Conservation (phyloP, 2,797 vertebrate genomes). For the Alfaro cultratus region DNA sequence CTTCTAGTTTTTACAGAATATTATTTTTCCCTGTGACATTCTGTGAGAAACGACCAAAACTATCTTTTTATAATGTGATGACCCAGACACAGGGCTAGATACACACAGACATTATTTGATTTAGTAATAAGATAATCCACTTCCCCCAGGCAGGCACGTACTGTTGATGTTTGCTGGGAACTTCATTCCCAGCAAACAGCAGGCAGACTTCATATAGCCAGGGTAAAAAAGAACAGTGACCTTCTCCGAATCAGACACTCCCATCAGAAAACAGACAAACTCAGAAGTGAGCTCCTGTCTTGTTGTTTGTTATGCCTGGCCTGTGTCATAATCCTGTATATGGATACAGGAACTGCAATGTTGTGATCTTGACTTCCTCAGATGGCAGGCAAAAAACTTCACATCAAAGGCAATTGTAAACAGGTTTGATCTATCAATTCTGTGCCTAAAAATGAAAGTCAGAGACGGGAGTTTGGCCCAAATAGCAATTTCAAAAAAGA, state of each 20-base stretch:
- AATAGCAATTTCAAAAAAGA: neutral
- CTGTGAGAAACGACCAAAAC: neutral
- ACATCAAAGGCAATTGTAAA: slow-evolving; percentile 7
- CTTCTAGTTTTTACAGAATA: neutral
- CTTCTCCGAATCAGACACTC: slow-evolving; percentile 15
- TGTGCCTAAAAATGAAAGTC: slow-evolving; percentile 14
- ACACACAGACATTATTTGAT: slow-evolving; percentile 35
- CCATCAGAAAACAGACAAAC: slow-evolving; percentile 13
- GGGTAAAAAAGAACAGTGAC: slow-evolving; percentile 17
- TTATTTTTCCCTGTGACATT: slow-evolving; percentile 1
- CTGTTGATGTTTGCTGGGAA: slow-evolving; percentile 33
- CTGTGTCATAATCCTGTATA: neutral
- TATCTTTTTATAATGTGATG: neutral
- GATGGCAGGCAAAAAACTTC: slow-evolving; percentile 3
- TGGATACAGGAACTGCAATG: neutral
- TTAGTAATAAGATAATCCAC: slow-evolving; percentile 36
- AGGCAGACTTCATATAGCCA: slow-evolving; percentile 9
- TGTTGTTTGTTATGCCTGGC: neutral
- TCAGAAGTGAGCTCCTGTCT: neutral
- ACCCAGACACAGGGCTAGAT: slow-evolving; percentile 19
- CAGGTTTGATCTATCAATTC: slow-evolving; percentile 11
- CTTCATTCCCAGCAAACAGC: slow-evolving; percentile 6
- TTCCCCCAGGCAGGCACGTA: slow-evolving; percentile 17
- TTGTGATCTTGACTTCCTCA: slow-evolving; percentile 1
- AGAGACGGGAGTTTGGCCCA: slow-evolving; percentile 1